Evolutionary conservation across 2,797 vertebrate species (phyloP).

Genomic region (Paguma larvata): DNA sequence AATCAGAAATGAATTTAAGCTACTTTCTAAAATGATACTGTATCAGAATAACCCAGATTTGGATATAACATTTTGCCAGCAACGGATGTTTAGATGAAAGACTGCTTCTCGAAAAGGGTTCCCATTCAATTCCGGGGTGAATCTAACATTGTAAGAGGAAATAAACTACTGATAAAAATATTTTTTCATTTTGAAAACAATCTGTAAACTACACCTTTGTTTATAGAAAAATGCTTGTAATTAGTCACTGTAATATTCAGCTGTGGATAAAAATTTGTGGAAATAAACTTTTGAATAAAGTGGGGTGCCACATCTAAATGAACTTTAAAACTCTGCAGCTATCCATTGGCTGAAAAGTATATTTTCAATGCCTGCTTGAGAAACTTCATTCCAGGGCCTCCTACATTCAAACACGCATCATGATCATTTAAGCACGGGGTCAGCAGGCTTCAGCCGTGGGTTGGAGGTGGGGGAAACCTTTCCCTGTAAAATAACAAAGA

Average conservation of each 20-base stretch:
- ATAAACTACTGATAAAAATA: constrained; percentile 79
- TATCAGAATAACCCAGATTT: constrained; percentile 32
- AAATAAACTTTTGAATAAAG: constrained; percentile 88
- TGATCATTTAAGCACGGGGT: constrained; percentile 1
- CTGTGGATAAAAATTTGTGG: constrained; percentile 84
- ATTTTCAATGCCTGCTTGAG: constrained; percentile 39
- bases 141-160: constrained; percentile 73
- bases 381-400: neutral
- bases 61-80: constrained; percentile 49
- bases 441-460: neutral
- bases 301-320: constrained; percentile 65
- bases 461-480: neutral
- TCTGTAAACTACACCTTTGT: constrained; percentile 86
- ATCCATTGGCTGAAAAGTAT: neutral
- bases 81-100: constrained; percentile 59
- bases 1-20: constrained; percentile 36
- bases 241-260: constrained; percentile 83
- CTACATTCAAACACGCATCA: neutral
- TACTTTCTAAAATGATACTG: constrained; percentile 9
- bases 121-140: constrained; percentile 65
- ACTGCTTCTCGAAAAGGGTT: constrained; percentile 41
- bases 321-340: constrained; percentile 63
- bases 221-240: constrained; percentile 85
- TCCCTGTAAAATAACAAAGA: neutral
- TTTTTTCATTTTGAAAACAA: constrained; percentile 87